Base-by-base conservation (phyloP, 1,140 invertebrate genomes). In the Drosophila ambigua region DNA sequence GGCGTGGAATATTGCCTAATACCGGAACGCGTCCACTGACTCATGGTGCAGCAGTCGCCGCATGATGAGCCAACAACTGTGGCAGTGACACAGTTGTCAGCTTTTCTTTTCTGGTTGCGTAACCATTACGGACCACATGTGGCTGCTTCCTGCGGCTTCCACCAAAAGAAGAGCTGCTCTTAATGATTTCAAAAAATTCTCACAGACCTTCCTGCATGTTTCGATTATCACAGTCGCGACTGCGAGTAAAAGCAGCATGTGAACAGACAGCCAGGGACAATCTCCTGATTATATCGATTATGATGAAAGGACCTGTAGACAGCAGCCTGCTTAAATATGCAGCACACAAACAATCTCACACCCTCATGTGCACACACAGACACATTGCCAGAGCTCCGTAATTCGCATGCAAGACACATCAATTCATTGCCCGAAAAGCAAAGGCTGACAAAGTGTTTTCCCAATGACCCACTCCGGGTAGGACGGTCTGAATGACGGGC, bases 351-450 rank as follows among this genome's bases (percentile, higher is more conserved):
- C 35, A 13, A 13, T 39, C 35, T 39, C 35, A 39, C 35, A 39
- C 35, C 35, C 35, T 11, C 35, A 13, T n/a, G 20, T 15, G n/a
- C 3, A 16, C 28, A 26, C 39, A 15, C 39, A 45, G 13, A 41
- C 23, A 54, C 35, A 24, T 16, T 16, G 65, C 50, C 35, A 13
- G 67, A 57, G 68, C 31, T 64, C 43, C 51, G 63, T 55, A 73
- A 71, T 82, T 85, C 64, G 65, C 66, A 84, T 84, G 81, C 81
- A 84, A 59, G 77, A 62, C 82, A 75, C 82, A 77, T 81, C 65
- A 69, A 74, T 87, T 82, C 82, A 87, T 74, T 77, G 82, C 54
- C 65, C 77, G 58, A 63, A 53, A 59, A 48, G 50, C 45, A 59
- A 67, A 50, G 45, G 52, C 77, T 80, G 81, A 73, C 81, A 80